Evolutionary conservation across 2,888 invertebrate genomes (phyloP).

Genomic region (Cristatella mucedo): DNA sequence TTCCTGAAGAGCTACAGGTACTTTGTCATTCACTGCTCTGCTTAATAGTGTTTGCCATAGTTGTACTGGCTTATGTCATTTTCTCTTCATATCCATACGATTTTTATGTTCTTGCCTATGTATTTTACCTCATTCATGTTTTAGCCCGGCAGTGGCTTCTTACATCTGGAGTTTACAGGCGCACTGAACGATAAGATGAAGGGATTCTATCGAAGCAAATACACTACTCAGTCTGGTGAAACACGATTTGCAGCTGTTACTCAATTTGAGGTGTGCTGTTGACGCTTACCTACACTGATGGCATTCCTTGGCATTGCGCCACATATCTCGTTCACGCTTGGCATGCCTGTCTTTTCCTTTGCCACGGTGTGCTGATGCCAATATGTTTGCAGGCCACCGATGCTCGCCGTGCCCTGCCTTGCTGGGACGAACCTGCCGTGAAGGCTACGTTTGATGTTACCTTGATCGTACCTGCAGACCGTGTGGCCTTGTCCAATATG

Average conservation of each 20-base stretch:
- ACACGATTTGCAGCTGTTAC: slow-evolving; percentile 64
- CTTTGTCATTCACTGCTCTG: too few relatives aligned
- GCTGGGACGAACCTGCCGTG: slow-evolving; percentile 74
- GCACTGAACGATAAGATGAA: slow-evolving; percentile 80
- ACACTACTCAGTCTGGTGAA: slow-evolving; percentile 51
- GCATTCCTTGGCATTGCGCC: too few relatives aligned
- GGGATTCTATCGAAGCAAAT: slow-evolving; percentile 84
- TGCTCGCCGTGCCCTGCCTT: slow-evolving; percentile 71
- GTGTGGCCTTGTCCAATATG: slow-evolving; percentile 83
- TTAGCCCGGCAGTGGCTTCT: slow-evolving; percentile 24
- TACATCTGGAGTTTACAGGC: slow-evolving; percentile 62
- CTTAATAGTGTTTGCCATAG: too few relatives aligned
- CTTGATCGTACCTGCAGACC: slow-evolving; percentile 58
- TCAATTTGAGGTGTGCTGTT: slow-evolving; percentile 52
- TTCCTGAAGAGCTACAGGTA: too few relatives aligned
- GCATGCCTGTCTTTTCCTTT: too few relatives aligned
- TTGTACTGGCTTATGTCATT: too few relatives aligned
- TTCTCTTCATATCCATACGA: too few relatives aligned
- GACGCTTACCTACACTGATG: too few relatives aligned
- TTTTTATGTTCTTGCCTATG: too few relatives aligned
- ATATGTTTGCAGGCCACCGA: slow-evolving; percentile 40
- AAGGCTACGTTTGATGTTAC: slow-evolving; percentile 70
- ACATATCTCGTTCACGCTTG: too few relatives aligned
- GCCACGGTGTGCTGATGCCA: too few relatives aligned
- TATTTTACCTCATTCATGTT: too few relatives aligned